phyloP scores from a whole-genome alignment of 2,888 invertebrate species.

The Cephus pygmeus region DNA sequence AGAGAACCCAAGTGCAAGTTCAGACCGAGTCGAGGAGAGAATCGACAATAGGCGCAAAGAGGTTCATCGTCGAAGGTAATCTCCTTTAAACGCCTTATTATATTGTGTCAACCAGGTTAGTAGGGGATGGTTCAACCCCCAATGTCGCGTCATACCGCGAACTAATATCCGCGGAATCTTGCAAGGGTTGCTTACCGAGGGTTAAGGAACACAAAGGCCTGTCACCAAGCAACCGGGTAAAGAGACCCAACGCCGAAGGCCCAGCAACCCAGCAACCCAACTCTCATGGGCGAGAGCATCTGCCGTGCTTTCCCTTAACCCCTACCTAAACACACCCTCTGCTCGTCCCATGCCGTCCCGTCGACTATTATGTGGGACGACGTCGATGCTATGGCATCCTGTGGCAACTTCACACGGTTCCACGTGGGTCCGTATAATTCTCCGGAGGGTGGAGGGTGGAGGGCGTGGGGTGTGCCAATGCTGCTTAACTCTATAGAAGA shows the following conservation, averaged over 20 bases:
- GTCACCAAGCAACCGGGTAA: slow-evolving; percentile 22
- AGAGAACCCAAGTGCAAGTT: neutral
- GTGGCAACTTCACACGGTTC: neutral
- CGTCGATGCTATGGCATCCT: neutral
- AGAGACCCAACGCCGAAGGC: slow-evolving; percentile 17
- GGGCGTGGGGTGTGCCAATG: neutral
- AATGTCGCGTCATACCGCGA: slow-evolving; percentile 6
- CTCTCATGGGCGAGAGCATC: neutral
- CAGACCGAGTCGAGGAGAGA: neutral
- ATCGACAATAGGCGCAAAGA: neutral
- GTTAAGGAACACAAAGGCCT: slow-evolving; percentile 22
- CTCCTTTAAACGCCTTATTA: slow-evolving; percentile 15
- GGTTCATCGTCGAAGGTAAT: slow-evolving; percentile 10
- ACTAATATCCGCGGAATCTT: slow-evolving; percentile 27
- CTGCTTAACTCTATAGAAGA: slow-evolving; percentile 9
- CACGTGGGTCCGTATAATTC: neutral
- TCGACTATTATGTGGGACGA: neutral
- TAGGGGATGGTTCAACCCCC: neutral
- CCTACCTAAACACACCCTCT: neutral
- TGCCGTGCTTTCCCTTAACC: neutral
- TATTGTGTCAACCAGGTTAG: slow-evolving; percentile 1
- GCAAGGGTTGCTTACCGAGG: slow-evolving; percentile 10
- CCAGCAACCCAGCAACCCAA: neutral
- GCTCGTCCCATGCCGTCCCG: neutral
- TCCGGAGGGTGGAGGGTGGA: neutral